Conservation (phyloP, 2,113 vertebrate species). For the Lampris incognitus region DNA sequence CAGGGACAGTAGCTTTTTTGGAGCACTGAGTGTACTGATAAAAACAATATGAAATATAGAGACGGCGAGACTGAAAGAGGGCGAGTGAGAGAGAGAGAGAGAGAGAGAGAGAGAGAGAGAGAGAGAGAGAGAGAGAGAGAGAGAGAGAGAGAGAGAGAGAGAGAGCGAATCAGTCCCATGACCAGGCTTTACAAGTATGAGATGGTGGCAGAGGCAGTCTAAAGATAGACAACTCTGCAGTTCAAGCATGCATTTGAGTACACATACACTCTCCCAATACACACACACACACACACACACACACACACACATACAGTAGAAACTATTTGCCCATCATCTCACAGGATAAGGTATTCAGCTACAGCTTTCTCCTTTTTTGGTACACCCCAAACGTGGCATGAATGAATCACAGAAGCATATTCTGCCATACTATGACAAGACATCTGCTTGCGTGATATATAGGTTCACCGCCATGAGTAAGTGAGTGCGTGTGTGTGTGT, state of each 20-base stretch:
- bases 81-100: neutral
- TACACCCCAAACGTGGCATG: conserved; percentile 1
- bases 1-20: conserved; percentile 53
- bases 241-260: conserved; percentile 15
- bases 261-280: neutral
- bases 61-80: neutral
- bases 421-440: neutral
- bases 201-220: conserved; percentile 65
- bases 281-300: conserved; percentile 16
- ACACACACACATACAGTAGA: conserved; percentile 5
- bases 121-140: neutral
- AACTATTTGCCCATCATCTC: conserved; percentile 43
- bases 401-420: conserved; percentile 21
- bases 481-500: neutral
- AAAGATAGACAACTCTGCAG: conserved; percentile 62
- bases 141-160: conserved; percentile 20
- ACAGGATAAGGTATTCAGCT: conserved; percentile 29
- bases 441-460: neutral
- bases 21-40: conserved; percentile 27
- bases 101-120: conserved; percentile 19
- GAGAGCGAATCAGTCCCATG: conserved; percentile 64
- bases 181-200: conserved; percentile 69
- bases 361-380: conserved; percentile 46
- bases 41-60: neutral
- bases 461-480: neutral